These are phyloP conservation scores for Mythimna pallens DNA, from an alignment of 2,888 invertebrate species.

Conservation along the genomic window DNA sequence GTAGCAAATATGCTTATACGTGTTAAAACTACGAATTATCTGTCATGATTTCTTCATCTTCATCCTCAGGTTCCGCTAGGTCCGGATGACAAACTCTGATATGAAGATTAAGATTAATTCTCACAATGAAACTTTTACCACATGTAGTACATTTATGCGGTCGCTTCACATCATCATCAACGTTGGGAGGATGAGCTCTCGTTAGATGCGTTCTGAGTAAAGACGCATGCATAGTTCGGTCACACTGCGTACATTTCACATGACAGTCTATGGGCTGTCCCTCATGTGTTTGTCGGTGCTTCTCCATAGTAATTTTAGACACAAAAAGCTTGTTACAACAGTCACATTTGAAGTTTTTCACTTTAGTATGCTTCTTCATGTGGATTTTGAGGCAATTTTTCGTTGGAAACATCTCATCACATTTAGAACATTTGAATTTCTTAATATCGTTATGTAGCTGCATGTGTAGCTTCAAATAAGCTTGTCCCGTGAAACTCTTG, in stretches of 20 bases:
- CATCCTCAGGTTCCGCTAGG: slow-evolving; percentile 86
- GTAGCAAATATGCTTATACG: slow-evolving; percentile 74
- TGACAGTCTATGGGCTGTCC: slow-evolving; percentile 87
- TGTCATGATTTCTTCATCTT: slow-evolving; percentile 88
- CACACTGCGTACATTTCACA: slow-evolving; percentile 87
- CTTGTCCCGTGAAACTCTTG: slow-evolving; percentile 87
- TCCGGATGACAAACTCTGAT: slow-evolving; percentile 88
- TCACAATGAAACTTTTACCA: slow-evolving; percentile 87
- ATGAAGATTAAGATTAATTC: slow-evolving; percentile 87
- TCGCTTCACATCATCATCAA: slow-evolving; percentile 86
- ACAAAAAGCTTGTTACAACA: slow-evolving; percentile 86
- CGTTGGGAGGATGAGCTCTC: slow-evolving; percentile 80
- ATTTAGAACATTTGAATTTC: slow-evolving; percentile 87
- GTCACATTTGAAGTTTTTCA: slow-evolving; percentile 88
- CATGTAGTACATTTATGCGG: slow-evolving; percentile 87
- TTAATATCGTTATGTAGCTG: slow-evolving; percentile 88
- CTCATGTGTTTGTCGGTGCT: slow-evolving; percentile 84
- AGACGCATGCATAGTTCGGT: slow-evolving; percentile 85
- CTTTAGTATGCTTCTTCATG: slow-evolving; percentile 89
- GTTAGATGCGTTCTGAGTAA: slow-evolving; percentile 83
- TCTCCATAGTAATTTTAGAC: slow-evolving; percentile 88
- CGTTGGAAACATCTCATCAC: slow-evolving; percentile 88
- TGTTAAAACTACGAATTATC: slow-evolving; percentile 82
- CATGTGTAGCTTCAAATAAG: slow-evolving; percentile 87
- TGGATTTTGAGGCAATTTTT: slow-evolving; percentile 88